Base-by-base conservation (phyloP, 1,140 invertebrate genomes). In the Drosophila carrolli region DNA sequence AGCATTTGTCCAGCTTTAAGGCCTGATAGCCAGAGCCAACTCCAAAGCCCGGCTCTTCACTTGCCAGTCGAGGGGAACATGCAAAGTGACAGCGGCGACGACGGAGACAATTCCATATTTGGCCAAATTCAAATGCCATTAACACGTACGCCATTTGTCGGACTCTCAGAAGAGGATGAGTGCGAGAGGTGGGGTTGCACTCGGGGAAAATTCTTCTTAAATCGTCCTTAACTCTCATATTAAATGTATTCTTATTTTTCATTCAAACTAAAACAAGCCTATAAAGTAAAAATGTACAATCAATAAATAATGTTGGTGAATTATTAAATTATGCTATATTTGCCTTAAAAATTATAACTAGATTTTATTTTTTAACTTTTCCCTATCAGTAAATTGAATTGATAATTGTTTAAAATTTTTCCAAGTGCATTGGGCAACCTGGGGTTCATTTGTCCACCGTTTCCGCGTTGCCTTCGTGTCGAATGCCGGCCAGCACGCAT, bases 101-200 rank as follows among this genome's bases (percentile, higher is more conserved):
- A 48, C 47, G 50, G 54, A 75, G 74, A 81, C 83, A 70, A 73
- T 68, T 84, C 89, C 89, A 85, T 91, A 91, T 91, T 91, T 91
- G 89, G 89, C 63, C 75, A 91, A 91, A 91, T 89, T 85, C 89
- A 89, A 91, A 91, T 91, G 81, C 89, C 89, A 91, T 91, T 91
- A 91, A 91, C 89, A 91, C 89, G 85, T 91, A 85, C 90, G 72
- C 84, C 89, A 89, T 83, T 91, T 90, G 86, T 86, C 76, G 72
- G 71, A 32, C 62, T 56, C 46, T 53, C 58, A 35, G 35, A 54
- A 56, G 43, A 37, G 66, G 32, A 38, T 53, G 48, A 16, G 27
- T 16, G n/a, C 41, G 7, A 32, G 38, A 8, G 40, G n/a, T 38
- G 54, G 10, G 13, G 23, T 3, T 38, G 41, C 61, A 68, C 65